Evolutionary conservation across 2,113 vertebrate genomes (phyloP).

Genomic region (Tragelaphus buxtoni): DNA sequence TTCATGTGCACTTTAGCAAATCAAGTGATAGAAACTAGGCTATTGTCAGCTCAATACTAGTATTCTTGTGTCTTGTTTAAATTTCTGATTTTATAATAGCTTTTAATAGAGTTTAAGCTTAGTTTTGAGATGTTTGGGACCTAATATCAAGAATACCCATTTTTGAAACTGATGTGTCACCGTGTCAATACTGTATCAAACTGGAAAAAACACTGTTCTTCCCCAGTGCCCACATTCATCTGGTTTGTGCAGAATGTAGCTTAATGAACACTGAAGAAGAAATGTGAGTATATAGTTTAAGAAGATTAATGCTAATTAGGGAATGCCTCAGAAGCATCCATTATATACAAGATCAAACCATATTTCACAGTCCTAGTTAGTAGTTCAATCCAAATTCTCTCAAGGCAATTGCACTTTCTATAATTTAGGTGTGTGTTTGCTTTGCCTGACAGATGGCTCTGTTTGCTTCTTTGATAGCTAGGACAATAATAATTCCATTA

Average conservation of each 20-base stretch:
- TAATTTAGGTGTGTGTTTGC: constrained; percentile 96
- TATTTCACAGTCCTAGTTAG: constrained; percentile 85
- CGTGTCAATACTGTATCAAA: constrained; percentile 60
- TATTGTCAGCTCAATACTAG: constrained; percentile 53
- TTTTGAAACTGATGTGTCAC: constrained; percentile 53
- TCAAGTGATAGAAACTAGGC: constrained; percentile 35
- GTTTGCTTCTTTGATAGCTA: constrained; percentile 97
- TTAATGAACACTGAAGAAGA: constrained; percentile 81
- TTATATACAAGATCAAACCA: constrained; percentile 83
- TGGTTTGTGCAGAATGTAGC: constrained; percentile 74
- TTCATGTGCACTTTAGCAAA: constrained; percentile 62
- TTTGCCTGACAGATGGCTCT: constrained; percentile 94
- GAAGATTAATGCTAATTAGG: constrained; percentile 86
- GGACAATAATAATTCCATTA: constrained; percentile 98
- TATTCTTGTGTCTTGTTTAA: constrained; percentile 69
- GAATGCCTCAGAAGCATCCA: constrained; percentile 83
- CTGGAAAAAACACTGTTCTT: constrained; percentile 73
- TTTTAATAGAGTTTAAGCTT: constrained; percentile 72
- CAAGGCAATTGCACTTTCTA: constrained; percentile 92
- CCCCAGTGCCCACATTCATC: constrained; percentile 72
- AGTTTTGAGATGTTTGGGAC: constrained; percentile 74
- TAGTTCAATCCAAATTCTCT: constrained; percentile 86
- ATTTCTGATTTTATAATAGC: constrained; percentile 69
- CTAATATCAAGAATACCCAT: constrained; percentile 55
- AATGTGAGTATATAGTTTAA: constrained; percentile 83